Conservation (phyloP, 2,797 vertebrate species). For the Meriones psammophilus region DNA sequence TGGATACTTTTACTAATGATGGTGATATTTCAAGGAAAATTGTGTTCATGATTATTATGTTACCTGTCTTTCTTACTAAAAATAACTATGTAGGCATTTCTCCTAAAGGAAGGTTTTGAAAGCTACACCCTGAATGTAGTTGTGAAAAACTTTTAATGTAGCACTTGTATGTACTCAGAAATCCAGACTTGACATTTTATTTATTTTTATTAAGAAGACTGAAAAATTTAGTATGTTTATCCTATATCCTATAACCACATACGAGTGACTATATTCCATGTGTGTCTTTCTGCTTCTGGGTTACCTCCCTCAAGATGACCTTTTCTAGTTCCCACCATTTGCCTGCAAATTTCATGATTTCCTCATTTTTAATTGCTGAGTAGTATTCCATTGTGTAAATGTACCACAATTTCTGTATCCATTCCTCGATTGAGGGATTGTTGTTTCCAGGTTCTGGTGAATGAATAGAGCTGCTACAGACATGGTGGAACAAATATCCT, state of each 20-base stretch:
- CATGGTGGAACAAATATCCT: no score
- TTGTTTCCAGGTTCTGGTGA: no score
- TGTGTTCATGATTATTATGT: background rate
- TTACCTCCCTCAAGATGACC: no score
- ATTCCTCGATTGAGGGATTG: no score
- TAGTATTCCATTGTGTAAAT: no score
- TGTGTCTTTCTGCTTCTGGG: no score
- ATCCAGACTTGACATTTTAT: background rate
- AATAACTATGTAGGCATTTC: background rate
- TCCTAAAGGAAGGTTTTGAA: background rate
- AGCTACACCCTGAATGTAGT: background rate
- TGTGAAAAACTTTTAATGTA: background rate
- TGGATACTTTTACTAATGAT: background rate
- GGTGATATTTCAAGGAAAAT: constrained; percentile 19
- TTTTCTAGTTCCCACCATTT: no score
- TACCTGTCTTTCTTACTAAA: constrained; percentile 3
- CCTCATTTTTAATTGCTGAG: no score
- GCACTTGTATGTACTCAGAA: background rate
- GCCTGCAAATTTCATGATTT: no score
- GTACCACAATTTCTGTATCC: no score
- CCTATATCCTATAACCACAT: background rate
- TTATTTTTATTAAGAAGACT: background rate
- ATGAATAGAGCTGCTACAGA: no score
- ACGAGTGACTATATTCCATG: no score
- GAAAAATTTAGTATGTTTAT: background rate